A percentile compares a stretch with the other conserved stretches of the same genome.
phyloP scores from a whole-genome alignment of 2,113 vertebrate genomes.

The Argyrosomus japonicus region DNA sequence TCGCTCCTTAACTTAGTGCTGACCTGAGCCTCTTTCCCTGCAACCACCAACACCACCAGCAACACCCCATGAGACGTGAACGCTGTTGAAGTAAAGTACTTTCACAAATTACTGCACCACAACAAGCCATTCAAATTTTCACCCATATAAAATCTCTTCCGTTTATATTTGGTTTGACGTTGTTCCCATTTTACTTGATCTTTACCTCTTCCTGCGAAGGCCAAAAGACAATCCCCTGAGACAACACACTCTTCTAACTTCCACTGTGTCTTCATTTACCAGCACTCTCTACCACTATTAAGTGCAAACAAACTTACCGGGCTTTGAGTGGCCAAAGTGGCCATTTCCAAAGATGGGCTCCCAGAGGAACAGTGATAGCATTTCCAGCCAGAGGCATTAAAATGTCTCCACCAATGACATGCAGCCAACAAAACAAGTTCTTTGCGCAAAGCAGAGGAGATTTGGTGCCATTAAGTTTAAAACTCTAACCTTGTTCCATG shows the following conservation, averaged over 20 bases:
- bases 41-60: not conserved
- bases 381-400: slow-evolving; percentile 39
- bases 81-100: not conserved
- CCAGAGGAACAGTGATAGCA: slow-evolving; percentile 24
- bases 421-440: slow-evolving; percentile 20
- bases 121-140: not conserved
- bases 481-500: slow-evolving; percentile 24
- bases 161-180: slow-evolving; percentile 1
- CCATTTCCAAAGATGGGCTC: slow-evolving; percentile 52
- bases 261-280: slow-evolving; percentile 41
- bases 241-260: slow-evolving; percentile 17
- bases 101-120: slow-evolving; percentile 13
- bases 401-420: slow-evolving; percentile 8
- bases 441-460: not conserved
- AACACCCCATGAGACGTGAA: not conserved
- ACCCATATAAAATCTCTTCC: not conserved
- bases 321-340: slow-evolving; percentile 20
- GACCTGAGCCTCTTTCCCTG: not conserved
- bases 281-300: slow-evolving; percentile 44
- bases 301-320: slow-evolving; percentile 40
- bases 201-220: slow-evolving; percentile 28
- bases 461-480: slow-evolving; percentile 3
- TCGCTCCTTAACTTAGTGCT: not conserved
- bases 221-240: slow-evolving; percentile 32
- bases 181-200: slow-evolving; percentile 13